Conservation (phyloP, 2,888 invertebrate species). For the Therioaphis trifolii region DNA sequence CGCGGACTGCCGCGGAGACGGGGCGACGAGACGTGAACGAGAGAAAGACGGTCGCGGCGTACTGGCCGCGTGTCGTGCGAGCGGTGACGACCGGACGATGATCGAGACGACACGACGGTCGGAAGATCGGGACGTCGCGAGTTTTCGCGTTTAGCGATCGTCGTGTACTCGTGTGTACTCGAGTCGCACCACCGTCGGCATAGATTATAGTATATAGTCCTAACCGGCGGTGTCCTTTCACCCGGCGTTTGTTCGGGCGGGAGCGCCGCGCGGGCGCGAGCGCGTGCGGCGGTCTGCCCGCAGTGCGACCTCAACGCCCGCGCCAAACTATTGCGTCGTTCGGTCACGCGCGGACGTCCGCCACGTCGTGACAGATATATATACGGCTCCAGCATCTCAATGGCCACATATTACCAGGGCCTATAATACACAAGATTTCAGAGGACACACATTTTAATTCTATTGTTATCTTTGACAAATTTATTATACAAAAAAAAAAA, state of each 20-base stretch:
- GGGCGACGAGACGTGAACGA: background rate
- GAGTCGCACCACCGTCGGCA: background rate
- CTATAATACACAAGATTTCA: too few species aligned
- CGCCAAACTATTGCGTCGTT: constrained; percentile 25
- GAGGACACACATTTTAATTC: too few species aligned
- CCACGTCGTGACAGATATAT: too few species aligned
- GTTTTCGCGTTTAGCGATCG: background rate
- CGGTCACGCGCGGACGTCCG: background rate
- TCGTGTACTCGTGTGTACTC: background rate
- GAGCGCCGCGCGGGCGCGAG: too few species aligned
- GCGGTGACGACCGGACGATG: background rate
- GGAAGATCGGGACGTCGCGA: background rate
- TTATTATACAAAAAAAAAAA: too few species aligned
- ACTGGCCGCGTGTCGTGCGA: background rate
- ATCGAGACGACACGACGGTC: background rate
- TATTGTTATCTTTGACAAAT: too few species aligned
- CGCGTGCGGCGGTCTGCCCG: too few species aligned
- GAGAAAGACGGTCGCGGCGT: too few species aligned
- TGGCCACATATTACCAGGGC: too few species aligned
- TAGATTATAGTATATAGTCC: too few species aligned
- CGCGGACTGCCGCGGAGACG: background rate
- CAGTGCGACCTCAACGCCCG: constrained; percentile 43
- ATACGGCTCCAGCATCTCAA: too few species aligned
- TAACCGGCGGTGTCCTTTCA: too few species aligned
- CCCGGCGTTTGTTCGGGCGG: background rate